phyloP scores from a whole-genome alignment of 2,888 invertebrate genomes.

The Cosmorhoe ocellata region DNA sequence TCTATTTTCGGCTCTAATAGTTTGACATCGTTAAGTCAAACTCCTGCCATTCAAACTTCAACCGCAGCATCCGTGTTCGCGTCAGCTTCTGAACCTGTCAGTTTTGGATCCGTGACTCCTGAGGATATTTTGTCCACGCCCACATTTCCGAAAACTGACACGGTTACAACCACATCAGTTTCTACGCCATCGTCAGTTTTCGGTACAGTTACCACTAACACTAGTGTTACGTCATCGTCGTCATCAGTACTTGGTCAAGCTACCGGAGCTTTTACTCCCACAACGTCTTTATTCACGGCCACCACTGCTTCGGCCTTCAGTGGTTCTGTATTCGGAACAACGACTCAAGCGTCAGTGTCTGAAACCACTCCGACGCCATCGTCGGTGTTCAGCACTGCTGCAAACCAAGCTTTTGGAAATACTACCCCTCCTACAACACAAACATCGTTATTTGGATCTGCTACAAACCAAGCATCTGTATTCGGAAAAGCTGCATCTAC shows the following conservation, averaged over 20 bases:
- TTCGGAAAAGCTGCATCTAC: conserved; percentile 28
- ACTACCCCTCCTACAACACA: conserved; percentile 28
- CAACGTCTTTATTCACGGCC: conserved; percentile 39
- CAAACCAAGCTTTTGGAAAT: conserved; percentile 20
- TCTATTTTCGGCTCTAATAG: conserved; percentile 13
- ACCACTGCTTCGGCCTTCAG: conserved; percentile 16
- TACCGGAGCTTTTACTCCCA: conserved; percentile 30
- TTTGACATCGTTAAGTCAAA: conserved; percentile 18
- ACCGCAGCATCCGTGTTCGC: conserved; percentile 12
- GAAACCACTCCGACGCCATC: conserved; percentile 34
- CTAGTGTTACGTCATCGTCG: conserved; percentile 37
- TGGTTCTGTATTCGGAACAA: conserved; percentile 9
- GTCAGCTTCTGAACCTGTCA: conserved; percentile 4
- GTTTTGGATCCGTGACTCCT: conserved; percentile 6
- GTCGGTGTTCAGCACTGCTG: conserved; percentile 44
- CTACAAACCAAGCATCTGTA: conserved; percentile 29
- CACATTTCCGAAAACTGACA: conserved; percentile 25
- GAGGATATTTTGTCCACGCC: neutral
- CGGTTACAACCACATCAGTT: conserved; percentile 25
- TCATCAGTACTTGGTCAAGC: conserved; percentile 48
- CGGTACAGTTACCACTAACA: conserved; percentile 20
- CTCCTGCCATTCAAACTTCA: conserved; percentile 10
- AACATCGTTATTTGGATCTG: conserved; percentile 34
- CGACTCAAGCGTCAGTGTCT: conserved; percentile 26
- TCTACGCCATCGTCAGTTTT: conserved; percentile 42